Conservation (phyloP, 2,113 vertebrate species). For the Isurus oxyrinchus region DNA sequence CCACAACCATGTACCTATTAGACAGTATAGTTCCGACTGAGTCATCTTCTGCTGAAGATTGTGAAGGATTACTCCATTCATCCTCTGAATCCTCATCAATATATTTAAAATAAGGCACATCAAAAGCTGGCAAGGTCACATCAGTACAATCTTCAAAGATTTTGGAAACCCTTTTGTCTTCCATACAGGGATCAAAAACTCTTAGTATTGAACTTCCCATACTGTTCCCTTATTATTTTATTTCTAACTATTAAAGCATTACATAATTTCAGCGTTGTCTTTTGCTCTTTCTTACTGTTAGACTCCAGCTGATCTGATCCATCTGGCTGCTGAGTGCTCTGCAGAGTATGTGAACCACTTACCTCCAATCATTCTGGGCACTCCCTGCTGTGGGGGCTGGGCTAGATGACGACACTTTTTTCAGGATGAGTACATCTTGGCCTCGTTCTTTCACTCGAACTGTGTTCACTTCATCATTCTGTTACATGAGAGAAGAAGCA, state of each 20-base stretch:
- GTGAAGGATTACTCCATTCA: constrained; percentile 86
- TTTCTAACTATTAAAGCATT: neutral
- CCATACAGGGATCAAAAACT: constrained; percentile 59
- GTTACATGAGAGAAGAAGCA: constrained; percentile 46
- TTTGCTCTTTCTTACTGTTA: neutral
- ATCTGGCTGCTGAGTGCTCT: constrained; percentile 57
- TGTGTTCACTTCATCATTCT: constrained; percentile 70
- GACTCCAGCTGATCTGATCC: constrained; percentile 51
- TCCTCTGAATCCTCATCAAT: constrained; percentile 85
- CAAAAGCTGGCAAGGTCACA: constrained; percentile 79
- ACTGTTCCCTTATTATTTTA: constrained; percentile 42
- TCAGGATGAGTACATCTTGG: constrained; percentile 75
- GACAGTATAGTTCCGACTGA: constrained; percentile 77
- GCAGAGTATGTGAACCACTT: constrained; percentile 62
- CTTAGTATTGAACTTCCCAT: constrained; percentile 75
- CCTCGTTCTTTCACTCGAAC: constrained; percentile 70
- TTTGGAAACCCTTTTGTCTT: constrained; percentile 58
- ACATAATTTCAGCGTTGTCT: neutral
- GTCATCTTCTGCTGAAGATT: constrained; percentile 84
- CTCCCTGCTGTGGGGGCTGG: constrained; percentile 66
- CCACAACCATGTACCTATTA: constrained; percentile 85
- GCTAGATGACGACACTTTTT: constrained; percentile 72
- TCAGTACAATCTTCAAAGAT: constrained; percentile 47
- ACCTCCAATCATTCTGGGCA: constrained; percentile 57
- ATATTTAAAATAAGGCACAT: constrained; percentile 97